Evolutionary conservation across 2,797 vertebrate genomes (phyloP).

Genomic region (Garrulus glandarius): DNA sequence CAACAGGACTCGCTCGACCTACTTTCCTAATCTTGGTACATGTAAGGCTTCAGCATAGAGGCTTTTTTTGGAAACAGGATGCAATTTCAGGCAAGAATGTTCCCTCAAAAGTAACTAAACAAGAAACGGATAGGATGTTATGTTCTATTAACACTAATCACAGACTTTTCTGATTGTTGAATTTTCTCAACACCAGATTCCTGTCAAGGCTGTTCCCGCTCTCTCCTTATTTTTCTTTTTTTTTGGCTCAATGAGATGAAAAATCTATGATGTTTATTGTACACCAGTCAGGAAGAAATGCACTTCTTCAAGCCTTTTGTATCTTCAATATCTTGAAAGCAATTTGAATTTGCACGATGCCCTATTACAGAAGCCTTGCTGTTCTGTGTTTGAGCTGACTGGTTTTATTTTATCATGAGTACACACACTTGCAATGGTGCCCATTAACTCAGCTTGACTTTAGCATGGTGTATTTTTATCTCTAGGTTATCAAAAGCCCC

Average conservation of each 20-base stretch:
- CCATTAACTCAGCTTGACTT: not conserved
- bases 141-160: conserved; percentile 41
- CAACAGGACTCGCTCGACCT: not conserved
- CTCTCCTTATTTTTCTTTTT: not conserved
- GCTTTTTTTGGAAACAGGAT: conserved; percentile 27
- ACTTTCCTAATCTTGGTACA: not conserved
- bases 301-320: not conserved
- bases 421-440: not conserved
- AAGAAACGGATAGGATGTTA: conserved; percentile 25
- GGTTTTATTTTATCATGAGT: not conserved
- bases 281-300: not conserved
- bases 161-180: not conserved
- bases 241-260: not conserved
- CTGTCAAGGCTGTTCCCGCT: not conserved
- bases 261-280: not conserved
- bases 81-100: conserved; percentile 52
- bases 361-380: not conserved
- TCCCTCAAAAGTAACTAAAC: conserved; percentile 57
- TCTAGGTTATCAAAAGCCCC: not conserved
- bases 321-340: not conserved
- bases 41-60: not conserved
- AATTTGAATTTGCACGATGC: not conserved
- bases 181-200: not conserved
- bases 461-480: not conserved
- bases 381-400: not conserved